Conservation (phyloP, 1,140 invertebrate genomes). For the Bombus terrestris region DNA sequence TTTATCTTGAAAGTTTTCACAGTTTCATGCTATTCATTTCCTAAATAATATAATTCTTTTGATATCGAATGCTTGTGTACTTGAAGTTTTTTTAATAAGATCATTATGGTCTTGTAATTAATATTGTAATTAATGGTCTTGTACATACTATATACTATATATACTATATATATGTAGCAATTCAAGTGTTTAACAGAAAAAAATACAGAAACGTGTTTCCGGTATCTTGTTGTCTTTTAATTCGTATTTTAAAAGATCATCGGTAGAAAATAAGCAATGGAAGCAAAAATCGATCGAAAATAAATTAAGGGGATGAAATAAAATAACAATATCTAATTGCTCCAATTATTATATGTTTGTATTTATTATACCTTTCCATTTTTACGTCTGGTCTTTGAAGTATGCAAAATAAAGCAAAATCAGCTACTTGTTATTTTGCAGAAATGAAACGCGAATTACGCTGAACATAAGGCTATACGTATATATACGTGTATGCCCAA, state of each 20-base stretch:
- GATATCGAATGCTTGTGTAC: no score
- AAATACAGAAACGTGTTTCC: no score
- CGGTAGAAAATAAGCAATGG: neutral
- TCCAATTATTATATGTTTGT: neutral
- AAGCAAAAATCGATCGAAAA: neutral
- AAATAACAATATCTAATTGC: neutral
- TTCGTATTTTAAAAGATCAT: neutral
- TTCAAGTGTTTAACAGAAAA: neutral
- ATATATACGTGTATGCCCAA: no score
- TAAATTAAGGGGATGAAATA: neutral
- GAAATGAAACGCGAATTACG: neutral
- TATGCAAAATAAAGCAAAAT: neutral
- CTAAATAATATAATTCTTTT: neutral
- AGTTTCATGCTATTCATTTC: neutral
- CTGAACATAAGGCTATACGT: no score
- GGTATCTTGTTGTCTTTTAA: neutral
- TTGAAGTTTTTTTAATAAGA: no score
- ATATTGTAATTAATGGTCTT: no score
- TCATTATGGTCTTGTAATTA: no score
- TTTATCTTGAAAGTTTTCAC: neutral
- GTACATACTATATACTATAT: no score
- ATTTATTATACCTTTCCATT: neutral
- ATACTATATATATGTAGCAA: neutral
- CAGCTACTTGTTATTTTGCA: neutral
- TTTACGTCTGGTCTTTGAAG: neutral